Evolutionary conservation across 1,140 invertebrate species (phyloP).

Genomic region (Drosophila auraria): DNA sequence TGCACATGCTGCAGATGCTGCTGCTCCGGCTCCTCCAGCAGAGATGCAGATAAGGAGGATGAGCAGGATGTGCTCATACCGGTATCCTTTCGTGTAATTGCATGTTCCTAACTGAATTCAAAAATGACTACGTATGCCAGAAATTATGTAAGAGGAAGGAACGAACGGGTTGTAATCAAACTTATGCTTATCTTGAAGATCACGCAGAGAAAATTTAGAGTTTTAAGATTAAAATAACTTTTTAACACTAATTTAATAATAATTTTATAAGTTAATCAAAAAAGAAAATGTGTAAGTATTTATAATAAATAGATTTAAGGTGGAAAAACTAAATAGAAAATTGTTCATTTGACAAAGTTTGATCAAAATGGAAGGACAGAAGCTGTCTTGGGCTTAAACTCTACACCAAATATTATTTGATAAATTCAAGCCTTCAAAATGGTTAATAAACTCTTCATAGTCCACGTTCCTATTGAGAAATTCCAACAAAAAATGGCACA

Average conservation of each 20-base stretch:
- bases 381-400: neutral
- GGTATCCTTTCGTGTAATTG: constrained; percentile 16
- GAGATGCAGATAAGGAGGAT: constrained; percentile 37
- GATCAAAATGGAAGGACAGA: no score
- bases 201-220: neutral
- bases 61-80: constrained; percentile 18
- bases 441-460: constrained; percentile 10
- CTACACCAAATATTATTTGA: neutral
- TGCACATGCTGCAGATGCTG: constrained; percentile 47
- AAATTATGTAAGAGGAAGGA: neutral
- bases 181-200: constrained; percentile 7
- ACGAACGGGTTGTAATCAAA: constrained; percentile 7
- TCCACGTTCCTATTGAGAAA: neutral
- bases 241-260: neutral
- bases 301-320: neutral
- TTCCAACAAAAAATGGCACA: neutral
- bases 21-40: constrained; percentile 2
- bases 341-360: neutral
- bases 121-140: constrained; percentile 41
- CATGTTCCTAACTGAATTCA: constrained; percentile 16
- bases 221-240: neutral
- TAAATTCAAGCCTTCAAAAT: neutral
- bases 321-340: neutral
- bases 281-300: neutral
- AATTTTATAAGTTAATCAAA: neutral